Conservation (phyloP, 2,888 invertebrate species). For the Heliconius aoede region DNA sequence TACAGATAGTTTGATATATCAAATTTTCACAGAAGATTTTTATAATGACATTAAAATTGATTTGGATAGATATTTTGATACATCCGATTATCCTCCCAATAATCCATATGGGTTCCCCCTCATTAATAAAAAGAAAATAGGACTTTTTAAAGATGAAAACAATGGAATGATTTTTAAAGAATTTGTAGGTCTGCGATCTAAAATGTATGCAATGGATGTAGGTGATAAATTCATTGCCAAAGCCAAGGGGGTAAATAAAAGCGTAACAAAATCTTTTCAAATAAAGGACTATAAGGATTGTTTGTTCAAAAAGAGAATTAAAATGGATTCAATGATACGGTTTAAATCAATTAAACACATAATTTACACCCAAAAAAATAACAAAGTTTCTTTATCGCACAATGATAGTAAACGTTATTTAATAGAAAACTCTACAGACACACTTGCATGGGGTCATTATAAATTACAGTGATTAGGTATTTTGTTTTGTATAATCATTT, state of each 20-base stretch:
- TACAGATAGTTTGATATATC: not conserved
- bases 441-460: constrained; percentile 39
- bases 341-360: constrained; percentile 47
- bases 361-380: constrained; percentile 47
- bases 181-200: not conserved
- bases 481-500: too few relatives aligned
- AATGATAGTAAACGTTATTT: constrained; percentile 32
- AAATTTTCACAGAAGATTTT: not conserved
- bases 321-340: too few relatives aligned
- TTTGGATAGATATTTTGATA: constrained; percentile 29
- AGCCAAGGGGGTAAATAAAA: not conserved
- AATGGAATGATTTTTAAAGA: not conserved
- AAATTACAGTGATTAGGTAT: too few relatives aligned
- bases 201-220: not conserved
- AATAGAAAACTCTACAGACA: constrained; percentile 30
- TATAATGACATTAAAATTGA: not conserved
- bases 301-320: too few relatives aligned
- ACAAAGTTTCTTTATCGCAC: constrained; percentile 18
- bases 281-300: too few relatives aligned
- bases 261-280: too few relatives aligned
- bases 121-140: constrained; percentile 35
- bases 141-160: constrained; percentile 23
- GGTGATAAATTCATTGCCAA: not conserved
- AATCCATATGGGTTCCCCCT: constrained; percentile 24
- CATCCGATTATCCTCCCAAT: constrained; percentile 48